phyloP scores from a whole-genome alignment of 2,113 vertebrate species.

The Istiophorus platypterus region DNA sequence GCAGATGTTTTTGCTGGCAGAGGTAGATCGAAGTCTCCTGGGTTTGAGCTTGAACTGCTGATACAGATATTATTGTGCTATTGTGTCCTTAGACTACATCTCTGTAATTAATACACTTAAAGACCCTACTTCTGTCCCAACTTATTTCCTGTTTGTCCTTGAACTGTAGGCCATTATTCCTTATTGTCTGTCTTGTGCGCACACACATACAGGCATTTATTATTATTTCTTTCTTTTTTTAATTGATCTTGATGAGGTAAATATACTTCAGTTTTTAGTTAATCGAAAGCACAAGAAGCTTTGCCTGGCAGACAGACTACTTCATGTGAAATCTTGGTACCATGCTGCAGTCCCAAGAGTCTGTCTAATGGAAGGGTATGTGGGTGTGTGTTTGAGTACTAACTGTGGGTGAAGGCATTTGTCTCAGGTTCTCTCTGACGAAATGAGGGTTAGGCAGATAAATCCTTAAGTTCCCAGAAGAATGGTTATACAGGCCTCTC shows the following conservation, averaged over 20 bases:
- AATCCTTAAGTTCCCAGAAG: conserved; percentile 17
- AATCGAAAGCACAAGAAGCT: conserved; percentile 63
- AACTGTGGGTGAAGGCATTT: conserved; percentile 21
- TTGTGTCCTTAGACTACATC: conserved; percentile 63
- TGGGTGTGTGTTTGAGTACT: conserved; percentile 18
- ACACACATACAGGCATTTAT: conserved; percentile 10
- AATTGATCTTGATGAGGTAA: conserved; percentile 66
- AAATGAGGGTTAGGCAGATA: conserved; percentile 38
- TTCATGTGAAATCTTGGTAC: conserved; percentile 34
- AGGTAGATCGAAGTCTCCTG: conserved; percentile 53
- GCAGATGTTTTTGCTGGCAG: conserved; percentile 74
- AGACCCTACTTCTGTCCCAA: conserved; percentile 18
- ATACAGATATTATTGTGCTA: conserved; percentile 59
- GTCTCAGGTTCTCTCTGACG: conserved; percentile 12
- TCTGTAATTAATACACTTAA: conserved; percentile 55
- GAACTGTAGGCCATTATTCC: conserved; percentile 27
- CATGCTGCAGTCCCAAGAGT: conserved; percentile 30
- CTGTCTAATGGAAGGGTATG: conserved; percentile 48
- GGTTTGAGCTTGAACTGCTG: conserved; percentile 66
- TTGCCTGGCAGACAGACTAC: conserved; percentile 50
- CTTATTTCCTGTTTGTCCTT: conserved; percentile 45
- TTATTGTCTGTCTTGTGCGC: conserved; percentile 18
- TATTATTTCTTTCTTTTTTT: conserved; percentile 24
- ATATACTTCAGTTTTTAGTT: conserved; percentile 59
- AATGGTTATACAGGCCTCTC: conserved; percentile 8